Evolutionary conservation across 2,888 invertebrate genomes (phyloP), one percentile per base, ranked within the genome.

Genomic region (Pogonocherus hispidulus): DNA sequence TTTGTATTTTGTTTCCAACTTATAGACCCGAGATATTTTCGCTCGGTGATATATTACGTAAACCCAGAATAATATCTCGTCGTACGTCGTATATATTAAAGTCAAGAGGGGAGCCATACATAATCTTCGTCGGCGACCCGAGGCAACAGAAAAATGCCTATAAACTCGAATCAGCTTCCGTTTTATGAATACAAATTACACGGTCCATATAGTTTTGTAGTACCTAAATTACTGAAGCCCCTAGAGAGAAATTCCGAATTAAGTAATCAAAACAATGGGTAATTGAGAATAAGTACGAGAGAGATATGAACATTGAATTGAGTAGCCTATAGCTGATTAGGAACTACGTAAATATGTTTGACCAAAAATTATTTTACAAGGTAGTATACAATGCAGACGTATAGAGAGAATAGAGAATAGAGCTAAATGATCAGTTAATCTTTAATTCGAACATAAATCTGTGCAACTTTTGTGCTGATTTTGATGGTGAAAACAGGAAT

Each of bases 81-180:
- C 57, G 35, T 56, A 56, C 55, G 55, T 56, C 55, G n/a, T 57
- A 57, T 57, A 46, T 57, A 57, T 57, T 57, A 57, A 27, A 57
- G 57, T 57, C 57, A 23, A 41, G 23, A 23, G 46, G 46, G 46
- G n/a, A 44, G 57, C 57, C 18, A 57, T 57, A 57, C 44, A 57
- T 46, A 46, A 57, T 57, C 22, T 57, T 57, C 44, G 57, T 41
- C 57, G 46, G 23, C 44, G 22, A 46, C 57, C 57, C 27, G 57
- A 57, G 44, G 57, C 23, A 22, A 46, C 5, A 44, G 57, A 57
- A 57, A 57, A 44, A 57, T 57, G 41, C 44, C 57, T 46, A 57
- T 41, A 57, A 23, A 57, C 37, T 46, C 35, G 6, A 22, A 46
- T 44, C 57, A 23, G 44, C 22, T 46, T 44, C 5, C 44, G 41